phyloP scores from a whole-genome alignment of 1,140 invertebrate species.

The Bombyx mandarina region DNA sequence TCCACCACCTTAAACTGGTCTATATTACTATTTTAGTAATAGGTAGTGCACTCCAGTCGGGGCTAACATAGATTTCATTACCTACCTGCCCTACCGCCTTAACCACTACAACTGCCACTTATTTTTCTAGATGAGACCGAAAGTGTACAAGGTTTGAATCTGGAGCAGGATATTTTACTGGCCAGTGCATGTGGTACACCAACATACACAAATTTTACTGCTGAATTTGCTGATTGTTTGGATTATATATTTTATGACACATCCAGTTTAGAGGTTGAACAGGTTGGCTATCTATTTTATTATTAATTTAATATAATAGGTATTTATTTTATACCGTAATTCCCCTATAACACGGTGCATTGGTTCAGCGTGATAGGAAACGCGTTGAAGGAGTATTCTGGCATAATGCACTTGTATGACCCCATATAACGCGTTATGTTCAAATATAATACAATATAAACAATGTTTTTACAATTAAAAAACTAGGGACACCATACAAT shows the following conservation, averaged over 20 bases:
- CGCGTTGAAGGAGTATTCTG: too few species aligned
- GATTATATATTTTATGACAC: conserved; percentile 93
- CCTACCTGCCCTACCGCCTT: neutral
- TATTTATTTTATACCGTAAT: too few species aligned
- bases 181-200: conserved; percentile 83
- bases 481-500: too few species aligned
- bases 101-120: neutral
- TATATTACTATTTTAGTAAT: neutral
- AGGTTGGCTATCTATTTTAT: conserved; percentile 44
- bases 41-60: neutral
- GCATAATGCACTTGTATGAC: too few species aligned
- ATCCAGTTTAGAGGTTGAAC: conserved; percentile 74
- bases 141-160: conserved; percentile 72
- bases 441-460: too few species aligned
- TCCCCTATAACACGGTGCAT: too few species aligned
- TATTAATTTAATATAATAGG: too few species aligned
- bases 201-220: conserved; percentile 89
- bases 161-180: conserved; percentile 76
- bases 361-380: too few species aligned
- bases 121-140: conserved; percentile 75
- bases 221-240: conserved; percentile 86
- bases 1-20: too few species aligned
- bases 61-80: neutral
- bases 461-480: too few species aligned
- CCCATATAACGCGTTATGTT: too few species aligned